These are phyloP conservation scores for Drosophila quadrilineata DNA, from an alignment of 1,140 invertebrate genomes.

Conservation along the genomic window DNA sequence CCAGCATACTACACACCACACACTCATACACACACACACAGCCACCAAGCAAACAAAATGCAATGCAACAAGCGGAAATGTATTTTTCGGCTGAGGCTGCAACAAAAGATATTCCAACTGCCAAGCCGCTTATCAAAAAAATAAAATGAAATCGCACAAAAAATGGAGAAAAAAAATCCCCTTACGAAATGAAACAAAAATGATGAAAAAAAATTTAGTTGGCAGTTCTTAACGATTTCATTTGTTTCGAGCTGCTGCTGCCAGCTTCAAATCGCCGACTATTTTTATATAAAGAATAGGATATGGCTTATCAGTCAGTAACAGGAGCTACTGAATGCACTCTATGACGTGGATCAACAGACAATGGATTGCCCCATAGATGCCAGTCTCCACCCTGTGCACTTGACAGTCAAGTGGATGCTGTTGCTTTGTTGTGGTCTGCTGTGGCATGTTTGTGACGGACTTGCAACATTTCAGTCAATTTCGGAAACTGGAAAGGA, in stretches of 20 bases:
- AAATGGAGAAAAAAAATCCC: background rate
- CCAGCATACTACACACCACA: too few species aligned
- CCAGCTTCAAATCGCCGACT: constrained; percentile 24
- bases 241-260: constrained; percentile 34
- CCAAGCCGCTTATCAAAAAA: constrained; percentile 61
- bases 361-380: background rate
- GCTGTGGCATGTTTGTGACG: constrained; percentile 11
- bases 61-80: constrained; percentile 51
- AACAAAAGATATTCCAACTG: constrained; percentile 57
- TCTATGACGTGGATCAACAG: constrained; percentile 20
- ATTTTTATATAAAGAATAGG: background rate
- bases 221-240: constrained; percentile 43
- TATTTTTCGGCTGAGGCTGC: constrained; percentile 47
- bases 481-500: too few species aligned
- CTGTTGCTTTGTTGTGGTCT: constrained; percentile 40
- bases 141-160: background rate
- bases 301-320: constrained; percentile 53
- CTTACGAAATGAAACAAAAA: background rate
- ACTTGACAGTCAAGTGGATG: constrained; percentile 38
- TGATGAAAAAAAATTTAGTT: constrained; percentile 7
- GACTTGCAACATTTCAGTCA: constrained; percentile 4
- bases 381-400: background rate
- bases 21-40: too few species aligned
- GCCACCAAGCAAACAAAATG: constrained; percentile 24
- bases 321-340: constrained; percentile 27